Base-by-base conservation (phyloP, 2,797 vertebrate genomes). In the Mus minutoides region DNA sequence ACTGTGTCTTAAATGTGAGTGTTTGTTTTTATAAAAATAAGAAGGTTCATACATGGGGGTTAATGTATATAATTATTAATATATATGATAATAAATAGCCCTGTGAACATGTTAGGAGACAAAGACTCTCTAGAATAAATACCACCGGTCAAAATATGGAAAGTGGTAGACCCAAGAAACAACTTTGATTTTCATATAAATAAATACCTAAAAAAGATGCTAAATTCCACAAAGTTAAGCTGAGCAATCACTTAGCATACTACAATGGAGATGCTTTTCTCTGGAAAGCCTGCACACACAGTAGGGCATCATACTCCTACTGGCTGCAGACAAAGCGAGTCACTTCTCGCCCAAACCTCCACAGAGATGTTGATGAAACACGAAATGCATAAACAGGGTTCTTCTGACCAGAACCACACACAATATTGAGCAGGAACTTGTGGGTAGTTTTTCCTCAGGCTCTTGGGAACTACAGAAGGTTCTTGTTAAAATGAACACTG, bases 401-500 rank as follows among this genome's bases (percentile, higher is more conserved):
- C 34, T 79, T 75, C 77, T 31, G n/a, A 60, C 52, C 90, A 75
- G 17, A 89, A 37, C 37, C 67, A 13, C 76, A 37, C 49, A 95
- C 76, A 7, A 0, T 49, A 82, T 21, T 58, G 69, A 83, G 43
- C 34, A 95, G 89, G 56, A 94, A 96, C 87, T 73, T 76, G 24
- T 4, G 54, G 58, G 56, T 24, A 21, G 73, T 64, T 95, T 88
- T 92, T 84, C 77, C 77, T 94, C 80, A 54, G 49, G 88, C 40
- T 85, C 62, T 94, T 40, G 58, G 67, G 83, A 94, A 94, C 10
- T 37, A 94, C 82, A 98, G 96, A 97, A 94, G 86, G 14, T 98
- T 98, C 94, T 91, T 96, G 97, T 98, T 97, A 71, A 97, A 95
- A 87, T 80, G 92, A 92, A 96, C 94, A 96, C 95, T 97, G 97